phyloP scores from a whole-genome alignment of 2,113 vertebrate species.

The Lathamus discolor region DNA sequence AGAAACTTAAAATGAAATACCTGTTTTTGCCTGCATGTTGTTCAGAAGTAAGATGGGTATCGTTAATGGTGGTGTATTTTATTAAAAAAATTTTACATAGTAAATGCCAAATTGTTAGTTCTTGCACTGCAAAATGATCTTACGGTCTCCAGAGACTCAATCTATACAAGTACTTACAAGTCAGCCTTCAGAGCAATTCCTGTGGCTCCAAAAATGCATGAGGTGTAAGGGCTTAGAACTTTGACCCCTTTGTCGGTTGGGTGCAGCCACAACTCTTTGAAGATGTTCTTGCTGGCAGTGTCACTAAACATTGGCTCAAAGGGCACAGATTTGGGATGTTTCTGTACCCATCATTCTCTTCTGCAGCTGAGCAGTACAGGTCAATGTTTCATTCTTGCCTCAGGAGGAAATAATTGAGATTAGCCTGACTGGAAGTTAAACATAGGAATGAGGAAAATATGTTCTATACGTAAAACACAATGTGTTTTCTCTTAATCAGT shows the following conservation, averaged over 20 bases:
- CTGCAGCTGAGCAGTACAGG: neutral
- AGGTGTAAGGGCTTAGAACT: neutral
- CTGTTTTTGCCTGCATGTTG: neutral
- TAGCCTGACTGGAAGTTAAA: neutral
- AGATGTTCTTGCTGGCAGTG: neutral
- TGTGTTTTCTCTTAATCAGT: neutral
- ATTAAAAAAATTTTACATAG: neutral
- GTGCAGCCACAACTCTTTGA: neutral
- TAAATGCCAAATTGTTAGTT: neutral
- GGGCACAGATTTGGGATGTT: neutral
- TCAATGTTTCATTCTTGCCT: neutral
- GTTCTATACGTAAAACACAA: neutral
- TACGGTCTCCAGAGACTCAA: neutral
- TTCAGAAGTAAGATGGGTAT: neutral
- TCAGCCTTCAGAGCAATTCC: neutral
- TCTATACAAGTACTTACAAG: neutral
- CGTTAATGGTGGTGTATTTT: neutral
- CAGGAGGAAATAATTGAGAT: neutral
- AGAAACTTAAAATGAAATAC: neutral
- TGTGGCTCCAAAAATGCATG: neutral
- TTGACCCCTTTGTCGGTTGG: neutral
- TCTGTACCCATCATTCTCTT: neutral
- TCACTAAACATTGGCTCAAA: neutral
- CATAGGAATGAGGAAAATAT: neutral
- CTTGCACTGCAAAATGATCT: neutral